Evolutionary conservation across 1,140 invertebrate species (phyloP).

Genomic region (Zaprionus camerounensis): DNA sequence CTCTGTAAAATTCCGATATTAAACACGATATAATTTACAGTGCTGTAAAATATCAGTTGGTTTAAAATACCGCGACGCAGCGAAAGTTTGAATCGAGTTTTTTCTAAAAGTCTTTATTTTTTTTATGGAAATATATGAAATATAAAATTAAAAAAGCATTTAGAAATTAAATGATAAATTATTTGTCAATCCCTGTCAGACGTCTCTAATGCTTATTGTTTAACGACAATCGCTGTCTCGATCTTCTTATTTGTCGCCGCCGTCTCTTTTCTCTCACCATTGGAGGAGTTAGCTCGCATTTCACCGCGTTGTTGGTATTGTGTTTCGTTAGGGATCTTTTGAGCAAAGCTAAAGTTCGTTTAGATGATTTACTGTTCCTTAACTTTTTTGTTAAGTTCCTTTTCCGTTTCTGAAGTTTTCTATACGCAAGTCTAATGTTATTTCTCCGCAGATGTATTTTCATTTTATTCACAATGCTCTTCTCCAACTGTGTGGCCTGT

Average conservation of each 20-base stretch:
- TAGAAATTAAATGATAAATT: neutral
- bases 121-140: constrained; percentile 24
- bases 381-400: neutral
- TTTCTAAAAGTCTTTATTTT: neutral
- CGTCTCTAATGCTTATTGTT: neutral
- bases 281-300: neutral
- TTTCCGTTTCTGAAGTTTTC: constrained; percentile 3
- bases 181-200: neutral
- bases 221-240: neutral
- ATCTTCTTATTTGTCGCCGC: neutral
- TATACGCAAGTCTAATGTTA: neutral
- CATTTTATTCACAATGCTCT: neutral
- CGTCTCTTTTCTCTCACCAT: neutral
- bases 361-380: neutral
- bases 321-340: neutral
- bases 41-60: neutral
- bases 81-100: constrained; percentile 5
- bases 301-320: neutral
- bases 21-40: neutral
- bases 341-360: neutral
- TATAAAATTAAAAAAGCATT: constrained; percentile 1
- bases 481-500: neutral
- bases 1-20: neutral
- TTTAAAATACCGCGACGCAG: neutral
- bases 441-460: neutral